Percentiles rank a stretch among this genome's conserved stretches.
phyloP scores from a whole-genome alignment of 2,113 vertebrate species.

The Otus sunia region DNA sequence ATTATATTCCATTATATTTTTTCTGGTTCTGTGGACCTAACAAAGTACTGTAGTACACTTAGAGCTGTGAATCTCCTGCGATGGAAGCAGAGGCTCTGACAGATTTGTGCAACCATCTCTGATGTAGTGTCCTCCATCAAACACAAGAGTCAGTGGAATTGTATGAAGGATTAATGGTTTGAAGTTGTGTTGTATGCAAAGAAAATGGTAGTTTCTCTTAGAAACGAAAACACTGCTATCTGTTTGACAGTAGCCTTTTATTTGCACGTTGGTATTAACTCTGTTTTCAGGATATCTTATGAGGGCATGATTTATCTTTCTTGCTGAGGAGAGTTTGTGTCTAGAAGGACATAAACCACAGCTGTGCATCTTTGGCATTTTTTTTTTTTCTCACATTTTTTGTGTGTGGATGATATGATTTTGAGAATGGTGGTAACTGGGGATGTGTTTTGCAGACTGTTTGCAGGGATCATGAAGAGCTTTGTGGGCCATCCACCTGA shows the following conservation, averaged over 20 bases:
- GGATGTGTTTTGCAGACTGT: not conserved
- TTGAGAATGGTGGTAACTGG: not conserved
- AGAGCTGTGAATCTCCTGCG: not conserved
- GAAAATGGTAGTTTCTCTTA: not conserved
- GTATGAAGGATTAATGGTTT: not conserved
- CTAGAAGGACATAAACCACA: not conserved
- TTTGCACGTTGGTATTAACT: not conserved
- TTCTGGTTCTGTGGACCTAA: not conserved
- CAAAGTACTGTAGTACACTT: not conserved
- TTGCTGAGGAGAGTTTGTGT: not conserved
- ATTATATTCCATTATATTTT: not conserved
- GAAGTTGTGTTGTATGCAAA: not conserved
- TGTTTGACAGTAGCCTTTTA: not conserved
- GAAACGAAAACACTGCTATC: not conserved
- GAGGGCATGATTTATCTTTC: not conserved
- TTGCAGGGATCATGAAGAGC: not conserved
- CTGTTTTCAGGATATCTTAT: not conserved
- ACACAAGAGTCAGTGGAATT: not conserved
- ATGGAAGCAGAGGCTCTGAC: not conserved
- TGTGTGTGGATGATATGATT: not conserved
- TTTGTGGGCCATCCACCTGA: not conserved
- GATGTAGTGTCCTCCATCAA: not conserved
- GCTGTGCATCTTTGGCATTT: not conserved
- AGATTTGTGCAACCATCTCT: not conserved
- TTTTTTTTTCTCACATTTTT: not conserved